Base-by-base conservation (phyloP, 2,113 vertebrate genomes). In the Oenanthe melanoleuca region DNA sequence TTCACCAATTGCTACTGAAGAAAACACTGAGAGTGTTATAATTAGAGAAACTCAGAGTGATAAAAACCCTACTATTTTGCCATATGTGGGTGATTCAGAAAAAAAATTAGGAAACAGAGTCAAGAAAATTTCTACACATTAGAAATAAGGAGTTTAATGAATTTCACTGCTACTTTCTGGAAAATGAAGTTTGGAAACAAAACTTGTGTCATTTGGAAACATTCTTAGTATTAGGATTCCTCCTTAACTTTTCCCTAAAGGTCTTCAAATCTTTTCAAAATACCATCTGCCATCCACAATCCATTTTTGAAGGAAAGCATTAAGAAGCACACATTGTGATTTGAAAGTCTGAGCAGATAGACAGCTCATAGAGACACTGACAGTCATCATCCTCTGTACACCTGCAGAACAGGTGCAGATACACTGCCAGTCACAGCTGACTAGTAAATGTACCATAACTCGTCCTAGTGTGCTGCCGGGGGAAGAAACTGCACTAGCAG, bases 221-320 rank as follows among this genome's bases (percentile, higher is more conserved):
- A 47, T 63, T 64, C 44, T 61, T 60, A 89, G n/a, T 49, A 31
- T 72, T 80, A 77, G 20, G 12, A 69, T 86, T 88, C 49, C 31
- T 74, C 77, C 57, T 70, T 65, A 86, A 42, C 42, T 19, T 80
- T 89, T 92, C 64, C 38, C 55, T 80, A 50, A 55, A 73, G 33
- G 5, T 56, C 20, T 64, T 79, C 66, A 88, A 75, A 67, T 67
- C 8, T 88, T 89, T 81, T 71, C 38, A 86, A 96, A 89, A 75
- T 80, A 73, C 21, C 20, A 55, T 53, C 37, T 87, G 34, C 21
- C n/a, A 61, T 28, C 64, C 37, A 61, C 7, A 72, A 74, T 65
- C 61, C 9, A 28, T 67, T 86, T 94, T 80, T 60, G 44, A 91
- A 78, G 31, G 6, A 63, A 67, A 81, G 7, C 16, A 13, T 78